phyloP scores from a whole-genome alignment of 2,797 vertebrate genomes.

The Anguilla megastoma region DNA sequence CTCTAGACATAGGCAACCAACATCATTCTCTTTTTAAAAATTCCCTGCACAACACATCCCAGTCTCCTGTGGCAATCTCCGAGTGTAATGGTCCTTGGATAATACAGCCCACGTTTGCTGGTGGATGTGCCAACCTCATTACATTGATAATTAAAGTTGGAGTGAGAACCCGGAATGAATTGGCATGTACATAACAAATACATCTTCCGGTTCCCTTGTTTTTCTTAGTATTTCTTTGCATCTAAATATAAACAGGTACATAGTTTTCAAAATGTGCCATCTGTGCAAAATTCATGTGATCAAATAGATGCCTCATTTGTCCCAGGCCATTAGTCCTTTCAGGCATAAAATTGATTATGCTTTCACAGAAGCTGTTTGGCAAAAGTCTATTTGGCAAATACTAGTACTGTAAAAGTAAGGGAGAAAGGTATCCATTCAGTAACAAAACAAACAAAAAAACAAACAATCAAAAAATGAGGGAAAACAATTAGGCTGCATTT shows the following conservation, averaged over 20 bases:
- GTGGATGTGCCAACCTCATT: slow-evolving; percentile 31
- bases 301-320: not conserved
- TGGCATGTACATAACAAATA: slow-evolving; percentile 15
- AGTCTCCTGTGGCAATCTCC: slow-evolving; percentile 27
- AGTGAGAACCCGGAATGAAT: slow-evolving; percentile 29
- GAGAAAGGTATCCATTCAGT: not conserved
- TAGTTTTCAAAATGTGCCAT: slow-evolving; percentile 20
- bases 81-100: slow-evolving; percentile 39
- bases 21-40: not conserved
- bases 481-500: not conserved
- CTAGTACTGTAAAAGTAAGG: not conserved
- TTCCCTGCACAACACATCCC: slow-evolving; percentile 12
- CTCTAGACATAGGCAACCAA: not conserved
- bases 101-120: slow-evolving; percentile 25
- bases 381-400: not conserved
- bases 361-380: not conserved
- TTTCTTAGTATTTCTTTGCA: not conserved
- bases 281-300: not conserved
- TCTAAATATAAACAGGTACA: slow-evolving; percentile 18
- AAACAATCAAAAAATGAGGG: not conserved
- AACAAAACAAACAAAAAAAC: not conserved
- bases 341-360: not conserved
- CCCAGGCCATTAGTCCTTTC: slow-evolving; percentile 3
- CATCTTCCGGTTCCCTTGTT: slow-evolving; percentile 10
- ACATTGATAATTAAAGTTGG: slow-evolving; percentile 34